Conservation (phyloP, 2,113 vertebrate species). For the Empidonax traillii region DNA sequence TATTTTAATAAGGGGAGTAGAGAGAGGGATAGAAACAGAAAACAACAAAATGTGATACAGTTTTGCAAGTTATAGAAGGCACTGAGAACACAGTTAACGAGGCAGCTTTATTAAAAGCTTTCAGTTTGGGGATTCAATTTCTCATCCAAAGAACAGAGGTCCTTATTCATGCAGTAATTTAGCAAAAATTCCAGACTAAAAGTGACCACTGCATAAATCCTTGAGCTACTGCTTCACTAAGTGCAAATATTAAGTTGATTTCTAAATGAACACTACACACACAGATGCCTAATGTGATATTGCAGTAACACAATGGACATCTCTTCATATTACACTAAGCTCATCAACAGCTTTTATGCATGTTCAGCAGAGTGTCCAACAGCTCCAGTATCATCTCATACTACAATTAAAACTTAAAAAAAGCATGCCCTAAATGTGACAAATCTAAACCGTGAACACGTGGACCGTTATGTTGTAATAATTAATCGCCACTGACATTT, state of each 20-base stretch:
- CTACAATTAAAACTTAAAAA: background rate
- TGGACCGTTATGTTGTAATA: background rate
- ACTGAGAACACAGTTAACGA: background rate
- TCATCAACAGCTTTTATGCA: background rate
- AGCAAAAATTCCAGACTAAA: background rate
- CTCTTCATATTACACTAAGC: background rate
- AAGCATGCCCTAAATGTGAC: background rate
- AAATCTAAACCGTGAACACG: rapidly evolving
- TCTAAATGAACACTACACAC: background rate
- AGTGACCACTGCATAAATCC: background rate
- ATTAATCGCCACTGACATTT: background rate
- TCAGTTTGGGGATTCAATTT: background rate
- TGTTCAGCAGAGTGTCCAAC: background rate
- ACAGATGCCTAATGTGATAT: background rate
- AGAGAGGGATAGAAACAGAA: background rate
- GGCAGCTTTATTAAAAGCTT: background rate
- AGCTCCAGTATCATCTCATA: background rate
- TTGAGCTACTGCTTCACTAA: background rate
- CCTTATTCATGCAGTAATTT: background rate
- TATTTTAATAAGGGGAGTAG: background rate
- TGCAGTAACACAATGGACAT: background rate
- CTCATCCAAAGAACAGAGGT: background rate
- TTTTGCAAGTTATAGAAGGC: background rate
- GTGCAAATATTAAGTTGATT: background rate
- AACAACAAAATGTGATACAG: background rate